Evolutionary conservation across 2,888 invertebrate genomes (phyloP).

Genomic region (Trissolcus japonicus): DNA sequence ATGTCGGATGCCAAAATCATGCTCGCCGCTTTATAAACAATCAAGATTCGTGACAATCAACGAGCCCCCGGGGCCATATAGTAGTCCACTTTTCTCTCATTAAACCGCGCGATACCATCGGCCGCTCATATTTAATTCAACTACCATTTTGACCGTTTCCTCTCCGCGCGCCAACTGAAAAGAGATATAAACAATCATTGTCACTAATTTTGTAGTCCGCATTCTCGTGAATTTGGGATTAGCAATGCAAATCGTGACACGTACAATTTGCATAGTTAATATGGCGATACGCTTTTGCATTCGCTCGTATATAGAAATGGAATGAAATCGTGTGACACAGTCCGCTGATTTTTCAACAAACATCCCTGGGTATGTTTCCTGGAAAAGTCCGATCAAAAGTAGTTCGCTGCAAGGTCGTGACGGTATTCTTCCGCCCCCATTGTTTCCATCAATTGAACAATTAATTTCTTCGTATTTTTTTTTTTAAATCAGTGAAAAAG

Average conservation of each 20-base stretch:
- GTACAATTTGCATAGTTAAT: conserved; percentile 34
- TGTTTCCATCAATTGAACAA: no score
- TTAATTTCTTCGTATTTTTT: no score
- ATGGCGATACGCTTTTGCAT: conserved; percentile 13
- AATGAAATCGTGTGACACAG: no score
- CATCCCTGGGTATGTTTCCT: neutral
- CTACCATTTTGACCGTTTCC: conserved; percentile 19
- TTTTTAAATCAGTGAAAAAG: no score
- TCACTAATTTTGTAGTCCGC: conserved; percentile 35
- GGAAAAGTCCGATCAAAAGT: no score
- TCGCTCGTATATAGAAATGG: no score
- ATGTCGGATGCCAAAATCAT: conserved; percentile 10
- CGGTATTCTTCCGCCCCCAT: no score
- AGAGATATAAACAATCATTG: conserved; percentile 34
- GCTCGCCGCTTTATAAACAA: conserved; percentile 15
- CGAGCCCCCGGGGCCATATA: conserved; percentile 1
- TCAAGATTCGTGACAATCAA: neutral
- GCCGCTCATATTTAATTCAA: conserved; percentile 23
- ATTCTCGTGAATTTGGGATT: conserved; percentile 11
- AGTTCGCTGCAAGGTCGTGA: no score
- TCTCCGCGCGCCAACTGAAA: conserved; percentile 13
- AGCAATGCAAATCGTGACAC: conserved; percentile 31
- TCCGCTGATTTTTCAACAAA: neutral
- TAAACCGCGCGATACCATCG: conserved; percentile 26
- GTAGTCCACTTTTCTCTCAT: conserved; percentile 35